Conservation (phyloP, 2,113 vertebrate species). For the Mohoua ochrocephala region DNA sequence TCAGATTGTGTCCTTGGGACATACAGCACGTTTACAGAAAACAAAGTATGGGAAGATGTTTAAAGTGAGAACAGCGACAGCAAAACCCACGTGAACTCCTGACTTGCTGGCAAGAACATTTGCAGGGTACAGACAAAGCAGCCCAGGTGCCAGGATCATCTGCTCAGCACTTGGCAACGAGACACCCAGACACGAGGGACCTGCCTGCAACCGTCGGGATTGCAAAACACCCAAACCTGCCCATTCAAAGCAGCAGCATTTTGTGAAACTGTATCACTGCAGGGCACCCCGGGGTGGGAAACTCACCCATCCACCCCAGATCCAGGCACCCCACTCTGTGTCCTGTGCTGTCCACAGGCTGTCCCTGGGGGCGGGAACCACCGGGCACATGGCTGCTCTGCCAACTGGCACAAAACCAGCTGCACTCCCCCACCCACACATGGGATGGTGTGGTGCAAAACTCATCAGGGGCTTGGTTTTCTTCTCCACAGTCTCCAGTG, state of each 20-base stretch:
- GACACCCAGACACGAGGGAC: background rate
- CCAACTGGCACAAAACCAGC: background rate
- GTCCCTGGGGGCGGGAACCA: fast-evolving
- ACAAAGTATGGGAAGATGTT: background rate
- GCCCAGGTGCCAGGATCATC: background rate
- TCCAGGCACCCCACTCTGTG: background rate
- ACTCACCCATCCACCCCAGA: background rate
- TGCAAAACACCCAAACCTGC: background rate
- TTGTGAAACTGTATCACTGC: background rate
- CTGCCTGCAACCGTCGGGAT: background rate
- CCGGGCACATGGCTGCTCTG: fast-evolving
- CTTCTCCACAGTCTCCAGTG: background rate
- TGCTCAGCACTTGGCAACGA: background rate
- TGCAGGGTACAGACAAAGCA: background rate
- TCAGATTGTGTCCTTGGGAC: background rate
- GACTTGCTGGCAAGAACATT: background rate
- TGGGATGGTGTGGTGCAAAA: fast-evolving
- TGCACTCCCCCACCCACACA: fast-evolving
- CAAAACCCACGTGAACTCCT: background rate
- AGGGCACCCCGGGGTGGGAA: background rate
- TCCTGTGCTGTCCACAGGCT: background rate
- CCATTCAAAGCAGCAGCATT: background rate
- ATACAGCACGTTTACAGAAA: background rate
- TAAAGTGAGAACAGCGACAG: background rate
- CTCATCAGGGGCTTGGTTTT: background rate